Evolutionary conservation across 2,797 vertebrate genomes (phyloP).

Genomic region (Oreonectes daqikongensis): DNA sequence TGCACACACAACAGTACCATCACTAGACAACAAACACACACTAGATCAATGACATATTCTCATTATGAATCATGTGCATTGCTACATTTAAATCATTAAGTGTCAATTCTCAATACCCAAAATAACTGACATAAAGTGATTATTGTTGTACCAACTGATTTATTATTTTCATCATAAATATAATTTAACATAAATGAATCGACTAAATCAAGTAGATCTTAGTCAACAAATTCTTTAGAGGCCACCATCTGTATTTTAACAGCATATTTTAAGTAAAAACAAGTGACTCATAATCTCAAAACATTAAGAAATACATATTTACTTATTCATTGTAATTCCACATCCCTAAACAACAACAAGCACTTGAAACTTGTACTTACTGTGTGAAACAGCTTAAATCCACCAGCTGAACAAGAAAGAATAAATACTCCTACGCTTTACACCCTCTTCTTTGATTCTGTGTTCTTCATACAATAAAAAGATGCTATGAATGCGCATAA

Average conservation of each 20-base stretch:
- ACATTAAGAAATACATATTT: neutral
- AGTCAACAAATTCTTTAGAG: no score
- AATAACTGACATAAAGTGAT: no score
- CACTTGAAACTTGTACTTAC: slow-evolving; percentile 22
- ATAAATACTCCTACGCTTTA: neutral
- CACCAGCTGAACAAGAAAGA: slow-evolving; percentile 10
- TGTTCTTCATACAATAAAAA: neutral
- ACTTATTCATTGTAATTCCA: neutral
- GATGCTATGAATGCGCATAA: neutral
- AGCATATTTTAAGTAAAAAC: neutral
- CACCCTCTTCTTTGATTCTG: neutral
- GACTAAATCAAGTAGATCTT: no score
- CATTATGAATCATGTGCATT: neutral
- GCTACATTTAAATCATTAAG: neutral
- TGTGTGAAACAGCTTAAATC: neutral
- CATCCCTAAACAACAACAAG: neutral
- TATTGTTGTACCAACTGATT: no score
- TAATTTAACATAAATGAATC: no score
- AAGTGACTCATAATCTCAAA: no score
- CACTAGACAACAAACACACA: slow-evolving; percentile 31
- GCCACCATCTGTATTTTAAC: neutral
- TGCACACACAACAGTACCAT: slow-evolving; percentile 69
- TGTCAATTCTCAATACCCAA: no score
- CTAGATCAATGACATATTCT: neutral
- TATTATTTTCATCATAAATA: no score